Base-by-base conservation (phyloP, 2,888 invertebrate genomes). In the Drosophila kanekoi region DNA sequence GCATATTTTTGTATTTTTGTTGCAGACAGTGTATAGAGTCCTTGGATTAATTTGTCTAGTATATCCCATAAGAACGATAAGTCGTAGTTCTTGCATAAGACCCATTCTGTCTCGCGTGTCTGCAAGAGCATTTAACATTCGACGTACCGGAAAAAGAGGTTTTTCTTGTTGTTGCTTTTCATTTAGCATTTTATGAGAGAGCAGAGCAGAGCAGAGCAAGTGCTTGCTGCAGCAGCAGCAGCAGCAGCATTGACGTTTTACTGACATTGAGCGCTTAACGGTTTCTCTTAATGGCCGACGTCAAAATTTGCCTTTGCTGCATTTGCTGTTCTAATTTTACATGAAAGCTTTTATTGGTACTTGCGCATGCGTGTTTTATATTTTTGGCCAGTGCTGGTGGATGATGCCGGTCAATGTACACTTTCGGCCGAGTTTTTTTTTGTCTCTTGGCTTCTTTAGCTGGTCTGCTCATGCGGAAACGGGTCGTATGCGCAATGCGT, bases 361-460 rank as follows among this genome's bases (percentile, higher is more conserved):
- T 41, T 65, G 61, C 63, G 51, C 44, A 51, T 44, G 60, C 37
- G 37, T 44, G 18, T 23, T 45, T 68, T 52, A 20, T 77, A 72
- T 76, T 65, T 78, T 65, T 52, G 57, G 40, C 11, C 60, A 51
- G 37, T 58, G 52, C 43, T 6, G 40, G 16, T 13, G 13, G 33
- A 20, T 38, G 40, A 44, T 70, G 72, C 67, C 83, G 81, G 81
- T 87, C 88, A 85, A 81, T 81, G 81, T 56, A 87, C 85, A 87
- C 72, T 65, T 78, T 87, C 81, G 85, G 82, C 85, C 87, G 82
- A 85, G 60, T 87, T 83, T 80, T 75, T 52, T 75, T 52, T 77
- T 62, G 54, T 56, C 67, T 40, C 28, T 62, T 72, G 51, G 61
- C 23, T 59, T 35, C 20, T 63, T 43, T 38, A 14, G 35, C 23